phyloP scores from a whole-genome alignment of 2,888 invertebrate genomes.

The Heliconius cydno region DNA sequence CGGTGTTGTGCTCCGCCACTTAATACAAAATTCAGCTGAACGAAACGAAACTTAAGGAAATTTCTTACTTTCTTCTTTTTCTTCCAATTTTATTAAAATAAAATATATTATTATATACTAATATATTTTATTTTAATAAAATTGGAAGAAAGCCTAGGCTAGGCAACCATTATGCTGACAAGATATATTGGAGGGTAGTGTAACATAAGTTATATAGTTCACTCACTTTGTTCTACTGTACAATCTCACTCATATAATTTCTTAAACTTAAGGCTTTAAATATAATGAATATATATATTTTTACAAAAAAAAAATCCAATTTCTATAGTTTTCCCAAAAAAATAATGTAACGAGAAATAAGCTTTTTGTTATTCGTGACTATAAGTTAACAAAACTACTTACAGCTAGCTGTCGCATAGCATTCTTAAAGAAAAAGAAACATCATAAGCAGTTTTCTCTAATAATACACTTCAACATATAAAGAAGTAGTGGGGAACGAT shows the following conservation, averaged over 20 bases:
- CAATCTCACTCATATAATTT: background rate
- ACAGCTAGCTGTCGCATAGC: background rate
- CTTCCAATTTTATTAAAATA: background rate
- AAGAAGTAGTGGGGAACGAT: background rate
- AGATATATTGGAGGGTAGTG: constrained; percentile 19
- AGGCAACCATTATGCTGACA: background rate
- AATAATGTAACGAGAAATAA: background rate
- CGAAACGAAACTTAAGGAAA: too few species aligned
- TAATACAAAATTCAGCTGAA: too few species aligned
- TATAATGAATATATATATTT: background rate
- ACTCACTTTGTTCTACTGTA: constrained; percentile 8
- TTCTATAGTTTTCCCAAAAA: background rate
- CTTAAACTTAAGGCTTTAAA: background rate
- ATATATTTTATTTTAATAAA: too few species aligned
- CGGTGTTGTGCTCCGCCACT: too few species aligned
- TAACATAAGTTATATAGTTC: constrained; percentile 23
- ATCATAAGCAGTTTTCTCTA: background rate
- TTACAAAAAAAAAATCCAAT: background rate
- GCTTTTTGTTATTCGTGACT: background rate
- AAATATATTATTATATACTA: too few species aligned
- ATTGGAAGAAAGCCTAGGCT: background rate
- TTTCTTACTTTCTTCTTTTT: too few species aligned
- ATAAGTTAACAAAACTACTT: constrained; percentile 2
- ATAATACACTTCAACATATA: background rate
- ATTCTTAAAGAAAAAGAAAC: background rate